Evolutionary conservation across 2,888 invertebrate genomes (phyloP).

Genomic region (Dryococelus australis): DNA sequence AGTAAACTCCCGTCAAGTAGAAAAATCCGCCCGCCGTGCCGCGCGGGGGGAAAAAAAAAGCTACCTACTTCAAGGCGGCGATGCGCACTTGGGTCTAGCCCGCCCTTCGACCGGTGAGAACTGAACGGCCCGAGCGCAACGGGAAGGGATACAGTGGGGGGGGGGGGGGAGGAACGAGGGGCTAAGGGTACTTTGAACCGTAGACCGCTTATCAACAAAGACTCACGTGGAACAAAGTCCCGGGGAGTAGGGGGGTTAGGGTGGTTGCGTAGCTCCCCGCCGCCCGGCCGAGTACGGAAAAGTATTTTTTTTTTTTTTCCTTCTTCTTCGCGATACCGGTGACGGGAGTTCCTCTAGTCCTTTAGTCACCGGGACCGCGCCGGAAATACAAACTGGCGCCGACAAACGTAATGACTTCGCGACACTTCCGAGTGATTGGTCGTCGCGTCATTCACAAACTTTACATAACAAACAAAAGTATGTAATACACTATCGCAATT

Average conservation of each 20-base stretch:
- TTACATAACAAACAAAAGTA: no score
- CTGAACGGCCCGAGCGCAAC: background rate
- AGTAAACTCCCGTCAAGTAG: no score
- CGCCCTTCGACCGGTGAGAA: conserved; percentile 1
- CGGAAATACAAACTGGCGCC: conserved; percentile 1
- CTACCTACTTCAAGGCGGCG: background rate
- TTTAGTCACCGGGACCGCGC: background rate
- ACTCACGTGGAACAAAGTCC: background rate
- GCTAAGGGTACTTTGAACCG: background rate
- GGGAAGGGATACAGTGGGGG: no score
- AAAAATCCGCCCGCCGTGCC: no score
- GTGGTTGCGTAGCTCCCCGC: background rate
- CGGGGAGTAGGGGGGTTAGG: background rate
- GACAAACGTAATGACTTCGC: no score
- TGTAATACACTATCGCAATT: no score
- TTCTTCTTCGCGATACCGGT: background rate
- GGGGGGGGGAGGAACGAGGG: background rate
- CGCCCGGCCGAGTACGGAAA: background rate
- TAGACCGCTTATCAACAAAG: background rate
- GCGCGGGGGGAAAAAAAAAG: background rate
- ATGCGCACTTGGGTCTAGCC: no score
- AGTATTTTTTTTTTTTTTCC: no score
- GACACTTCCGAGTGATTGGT: no score
- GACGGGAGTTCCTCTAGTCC: background rate
- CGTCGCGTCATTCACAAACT: no score